phyloP scores from a whole-genome alignment of 2,797 vertebrate species.

The Sciaenops ocellatus region DNA sequence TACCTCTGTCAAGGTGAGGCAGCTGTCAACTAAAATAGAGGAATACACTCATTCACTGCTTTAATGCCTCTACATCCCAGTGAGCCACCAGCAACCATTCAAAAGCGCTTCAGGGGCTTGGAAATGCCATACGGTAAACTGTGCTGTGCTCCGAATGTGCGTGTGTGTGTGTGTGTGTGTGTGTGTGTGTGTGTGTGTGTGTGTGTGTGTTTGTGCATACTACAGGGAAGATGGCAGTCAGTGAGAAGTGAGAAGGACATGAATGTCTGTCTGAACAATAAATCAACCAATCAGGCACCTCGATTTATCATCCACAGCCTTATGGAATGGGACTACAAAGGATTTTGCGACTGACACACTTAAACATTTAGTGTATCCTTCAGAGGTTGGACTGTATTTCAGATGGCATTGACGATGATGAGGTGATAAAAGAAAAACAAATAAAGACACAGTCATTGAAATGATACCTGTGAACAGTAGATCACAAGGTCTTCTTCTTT shows the following conservation, averaged over 20 bases:
- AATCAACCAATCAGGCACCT: slow-evolving; percentile 66
- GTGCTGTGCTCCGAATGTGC: slow-evolving; percentile 13
- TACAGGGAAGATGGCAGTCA: slow-evolving; percentile 45
- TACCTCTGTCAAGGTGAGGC: slow-evolving; percentile 80
- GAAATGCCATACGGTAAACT: slow-evolving; percentile 65
- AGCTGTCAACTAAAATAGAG: slow-evolving; percentile 79
- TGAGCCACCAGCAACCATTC: slow-evolving; percentile 55
- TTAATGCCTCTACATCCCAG: slow-evolving; percentile 65
- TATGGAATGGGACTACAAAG: slow-evolving; percentile 45
- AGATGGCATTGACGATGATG: not conserved
- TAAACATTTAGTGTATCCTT: slow-evolving; percentile 44
- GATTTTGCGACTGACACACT: slow-evolving; percentile 43
- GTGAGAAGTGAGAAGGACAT: slow-evolving; percentile 58
- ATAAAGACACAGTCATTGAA: too few relatives aligned
- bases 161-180: too few relatives aligned
- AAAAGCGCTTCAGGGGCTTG: slow-evolving; percentile 57
- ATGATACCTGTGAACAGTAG: not conserved
- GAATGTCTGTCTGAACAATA: slow-evolving; percentile 57
- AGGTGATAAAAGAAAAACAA: too few relatives aligned
- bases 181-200: slow-evolving; percentile 25
- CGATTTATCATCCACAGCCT: slow-evolving; percentile 49
- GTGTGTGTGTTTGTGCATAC: slow-evolving; percentile 24
- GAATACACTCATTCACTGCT: slow-evolving; percentile 52
- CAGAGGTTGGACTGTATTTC: slow-evolving; percentile 32
- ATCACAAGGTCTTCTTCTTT: not conserved